These are phyloP conservation scores for Burhinus oedicnemus DNA, from an alignment of 2,113 vertebrate genomes.

Conservation along the genomic window DNA sequence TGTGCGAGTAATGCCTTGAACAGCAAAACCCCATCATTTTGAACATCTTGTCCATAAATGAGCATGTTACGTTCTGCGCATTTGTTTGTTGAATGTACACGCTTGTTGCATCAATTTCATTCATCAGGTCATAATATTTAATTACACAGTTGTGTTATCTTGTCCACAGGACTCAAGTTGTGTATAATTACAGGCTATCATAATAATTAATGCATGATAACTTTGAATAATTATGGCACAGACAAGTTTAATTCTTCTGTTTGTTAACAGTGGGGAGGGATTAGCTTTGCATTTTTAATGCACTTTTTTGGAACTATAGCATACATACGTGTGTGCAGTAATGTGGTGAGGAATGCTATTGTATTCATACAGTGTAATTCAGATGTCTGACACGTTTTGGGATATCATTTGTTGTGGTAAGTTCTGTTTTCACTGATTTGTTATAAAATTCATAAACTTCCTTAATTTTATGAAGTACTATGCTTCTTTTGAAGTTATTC, in stretches of 20 bases:
- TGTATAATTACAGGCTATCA: not conserved
- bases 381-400: not conserved
- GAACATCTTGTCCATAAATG: not conserved
- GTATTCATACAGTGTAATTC: not conserved
- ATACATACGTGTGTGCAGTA: accelerated
- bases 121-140: not conserved
- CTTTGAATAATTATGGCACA: not conserved
- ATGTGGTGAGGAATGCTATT: not conserved
- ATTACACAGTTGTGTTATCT: not conserved
- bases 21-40: not conserved
- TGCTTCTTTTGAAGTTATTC: not conserved
- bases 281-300: not conserved
- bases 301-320: not conserved
- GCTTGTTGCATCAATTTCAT: not conserved
- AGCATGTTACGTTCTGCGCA: not conserved
- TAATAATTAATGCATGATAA: not conserved
- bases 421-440: not conserved
- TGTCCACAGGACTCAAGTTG: not conserved
- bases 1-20: not conserved
- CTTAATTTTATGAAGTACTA: not conserved
- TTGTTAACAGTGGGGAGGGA: not conserved
- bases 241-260: not conserved
- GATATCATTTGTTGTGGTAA: not conserved
- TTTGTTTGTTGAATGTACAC: not conserved
- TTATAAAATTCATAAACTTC: not conserved